These are phyloP conservation scores for Brienomyrus brachyistius DNA, from an alignment of 2,113 vertebrate genomes.

Conservation along the genomic window DNA sequence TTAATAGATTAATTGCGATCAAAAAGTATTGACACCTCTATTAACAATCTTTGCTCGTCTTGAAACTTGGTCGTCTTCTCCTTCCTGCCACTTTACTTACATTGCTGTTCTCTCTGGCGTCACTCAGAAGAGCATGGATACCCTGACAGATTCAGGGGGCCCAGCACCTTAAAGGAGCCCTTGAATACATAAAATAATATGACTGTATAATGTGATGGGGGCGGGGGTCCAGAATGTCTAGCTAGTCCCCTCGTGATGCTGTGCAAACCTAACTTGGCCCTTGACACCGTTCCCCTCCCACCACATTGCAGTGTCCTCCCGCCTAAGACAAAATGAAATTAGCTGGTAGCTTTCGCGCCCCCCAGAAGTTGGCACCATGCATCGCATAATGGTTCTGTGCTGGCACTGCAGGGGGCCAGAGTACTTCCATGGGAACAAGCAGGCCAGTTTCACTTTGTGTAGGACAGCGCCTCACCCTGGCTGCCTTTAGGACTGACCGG, in stretches of 20 bases:
- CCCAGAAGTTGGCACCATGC: neutral
- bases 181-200: neutral
- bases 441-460: neutral
- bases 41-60: neutral
- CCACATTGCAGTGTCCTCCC: neutral
- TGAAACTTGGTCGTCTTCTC: neutral
- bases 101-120: neutral
- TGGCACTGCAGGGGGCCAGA: neutral
- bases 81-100: neutral
- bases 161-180: neutral
- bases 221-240: neutral
- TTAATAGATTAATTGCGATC: neutral
- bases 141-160: neutral
- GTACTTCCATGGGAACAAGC: neutral
- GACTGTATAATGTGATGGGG: neutral
- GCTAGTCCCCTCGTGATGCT: neutral
- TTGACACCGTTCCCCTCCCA: neutral
- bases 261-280: neutral
- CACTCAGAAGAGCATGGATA: neutral
- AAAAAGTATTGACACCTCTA: neutral
- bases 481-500: neutral
- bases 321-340: neutral
- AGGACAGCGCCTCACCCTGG: neutral
- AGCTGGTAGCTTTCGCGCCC: neutral
- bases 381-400: neutral